Evolutionary conservation across 2,797 vertebrate species (phyloP).

Genomic region (Synanceia verrucosa): DNA sequence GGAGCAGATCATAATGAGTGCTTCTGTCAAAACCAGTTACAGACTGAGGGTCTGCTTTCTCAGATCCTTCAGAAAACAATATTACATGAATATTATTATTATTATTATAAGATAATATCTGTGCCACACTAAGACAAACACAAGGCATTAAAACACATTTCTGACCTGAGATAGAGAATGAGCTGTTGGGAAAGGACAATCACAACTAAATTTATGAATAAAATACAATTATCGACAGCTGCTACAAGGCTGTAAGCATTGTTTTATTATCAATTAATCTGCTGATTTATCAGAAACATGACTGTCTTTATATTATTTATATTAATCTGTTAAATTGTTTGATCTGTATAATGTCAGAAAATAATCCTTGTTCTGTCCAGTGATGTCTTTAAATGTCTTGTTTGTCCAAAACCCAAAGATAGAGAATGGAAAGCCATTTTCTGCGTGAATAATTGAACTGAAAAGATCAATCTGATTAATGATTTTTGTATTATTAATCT

Average conservation of each 20-base stretch:
- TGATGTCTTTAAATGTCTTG: too few relatives aligned
- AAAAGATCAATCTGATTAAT: too few relatives aligned
- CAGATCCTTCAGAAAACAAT: background rate
- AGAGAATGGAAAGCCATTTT: too few relatives aligned
- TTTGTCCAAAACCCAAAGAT: too few relatives aligned
- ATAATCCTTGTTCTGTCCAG: too few relatives aligned
- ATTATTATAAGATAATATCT: background rate
- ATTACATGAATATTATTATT: too few relatives aligned
- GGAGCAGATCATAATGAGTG: background rate
- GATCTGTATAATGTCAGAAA: background rate
- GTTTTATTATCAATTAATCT: background rate
- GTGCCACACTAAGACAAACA: background rate
- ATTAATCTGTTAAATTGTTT: background rate
- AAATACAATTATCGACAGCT: background rate
- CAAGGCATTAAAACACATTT: background rate
- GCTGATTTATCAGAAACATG: too few relatives aligned
- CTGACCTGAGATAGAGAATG: background rate
- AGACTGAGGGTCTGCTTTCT: background rate
- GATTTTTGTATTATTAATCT: too few relatives aligned
- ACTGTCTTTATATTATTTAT: background rate
- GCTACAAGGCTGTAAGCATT: background rate
- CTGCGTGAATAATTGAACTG: too few relatives aligned
- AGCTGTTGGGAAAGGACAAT: background rate
- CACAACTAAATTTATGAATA: background rate
- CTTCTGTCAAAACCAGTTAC: conserved; percentile 10